phyloP scores from a whole-genome alignment of 92 coral and sea anemone genomes.

The Ricordea florida region DNA sequence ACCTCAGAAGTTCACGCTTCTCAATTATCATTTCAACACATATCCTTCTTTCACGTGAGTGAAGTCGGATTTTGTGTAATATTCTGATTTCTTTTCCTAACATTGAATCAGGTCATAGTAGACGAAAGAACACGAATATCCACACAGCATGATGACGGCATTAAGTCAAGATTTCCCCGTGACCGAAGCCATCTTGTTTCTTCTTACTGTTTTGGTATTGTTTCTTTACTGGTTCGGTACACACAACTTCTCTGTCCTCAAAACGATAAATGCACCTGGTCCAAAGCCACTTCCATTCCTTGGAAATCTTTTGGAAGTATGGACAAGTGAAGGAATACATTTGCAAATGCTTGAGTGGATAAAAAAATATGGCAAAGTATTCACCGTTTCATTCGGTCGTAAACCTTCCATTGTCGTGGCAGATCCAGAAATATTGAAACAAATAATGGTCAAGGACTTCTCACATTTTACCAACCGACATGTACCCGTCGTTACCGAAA shows the following conservation, averaged over 20 bases:
- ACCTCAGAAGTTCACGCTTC: too few species aligned
- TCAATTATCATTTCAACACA: too few species aligned
- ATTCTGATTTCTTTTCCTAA: too few species aligned
- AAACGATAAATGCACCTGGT: constrained; percentile 53
- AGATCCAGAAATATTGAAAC: constrained; percentile 73
- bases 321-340: constrained; percentile 60
- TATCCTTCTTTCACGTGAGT: too few species aligned
- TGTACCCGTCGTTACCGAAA: too few species aligned
- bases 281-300: constrained; percentile 64
- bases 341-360: constrained; percentile 30
- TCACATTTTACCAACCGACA: constrained; percentile 51
- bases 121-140: too few species aligned
- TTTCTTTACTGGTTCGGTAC: constrained; percentile 58
- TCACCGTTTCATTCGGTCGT: constrained; percentile 53
- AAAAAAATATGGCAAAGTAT: constrained; percentile 58
- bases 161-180: too few species aligned
- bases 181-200: background rate
- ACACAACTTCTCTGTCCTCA: constrained; percentile 19
- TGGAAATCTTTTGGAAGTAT: constrained; percentile 53
- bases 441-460: constrained; percentile 57
- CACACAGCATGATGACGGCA: too few species aligned
- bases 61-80: too few species aligned
- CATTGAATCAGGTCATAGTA: too few species aligned
- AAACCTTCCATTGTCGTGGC: constrained; percentile 66
- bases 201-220: constrained; percentile 1